Evolutionary conservation across 1,140 invertebrate species (phyloP), one percentile per base, ranked within the genome.

Genomic region (Drosophila ficusphila): DNA sequence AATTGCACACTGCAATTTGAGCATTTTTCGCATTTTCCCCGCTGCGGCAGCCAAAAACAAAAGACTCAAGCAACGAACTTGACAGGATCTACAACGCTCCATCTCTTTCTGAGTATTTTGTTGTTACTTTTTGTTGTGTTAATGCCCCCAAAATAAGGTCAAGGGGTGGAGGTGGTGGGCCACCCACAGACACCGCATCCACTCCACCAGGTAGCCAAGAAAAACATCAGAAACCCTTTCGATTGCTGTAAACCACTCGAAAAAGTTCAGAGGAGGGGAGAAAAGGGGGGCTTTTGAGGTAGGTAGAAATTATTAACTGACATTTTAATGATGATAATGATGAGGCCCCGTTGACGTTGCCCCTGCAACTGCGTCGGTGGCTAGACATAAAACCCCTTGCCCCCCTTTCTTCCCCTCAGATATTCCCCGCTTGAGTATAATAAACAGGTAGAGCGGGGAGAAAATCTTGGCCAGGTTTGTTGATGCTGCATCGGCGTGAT

Each of bases 271-370:
- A 11, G 61, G 25, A 38, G 27, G 44, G 8, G 25, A 4, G n/a
- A n/a, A n/a, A n/a, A n/a, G n/a, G 11, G 52, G 27, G 31, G 42
- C 7, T 34, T 48, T 41, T 58, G 33, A 56, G 52, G 54, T 44
- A 81, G 54, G 56, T 69, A 83, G 61, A 82, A 88, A 86, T 88
- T 86, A 86, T 86, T 88, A 86, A 86, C 81, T 86, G 81, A 88
- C 81, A 86, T 81, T 86, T 86, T 86, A 86, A 86, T 88, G 81
- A 86, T 86, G 82, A 86, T 86, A 86, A 86, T 86, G 81, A 86
- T 86, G 79, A 79, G 83, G 79, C 81, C 79, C 81, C 79, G 79
- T 79, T 85, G 79, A 86, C 76, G 79, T 79, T 79, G 79, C 54
- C 76, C 36, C 70, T 86, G 81, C 81, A 79, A 85, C 81, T 85